These are phyloP conservation scores for Pyrgus malvae DNA, from an alignment of 2,888 invertebrate genomes.

Conservation along the genomic window DNA sequence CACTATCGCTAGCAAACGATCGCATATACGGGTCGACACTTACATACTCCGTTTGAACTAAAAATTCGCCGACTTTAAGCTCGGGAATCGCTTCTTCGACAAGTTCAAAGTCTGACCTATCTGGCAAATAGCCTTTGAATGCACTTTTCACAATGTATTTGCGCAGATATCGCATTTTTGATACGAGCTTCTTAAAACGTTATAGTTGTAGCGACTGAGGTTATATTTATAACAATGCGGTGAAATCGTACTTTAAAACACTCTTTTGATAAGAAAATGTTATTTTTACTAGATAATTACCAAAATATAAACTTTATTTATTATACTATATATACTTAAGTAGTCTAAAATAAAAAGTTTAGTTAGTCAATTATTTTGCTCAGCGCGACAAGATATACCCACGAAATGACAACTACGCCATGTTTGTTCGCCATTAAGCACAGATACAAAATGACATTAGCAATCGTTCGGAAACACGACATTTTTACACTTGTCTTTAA, in stretches of 20 bases:
- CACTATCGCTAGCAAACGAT: slow-evolving; percentile 11
- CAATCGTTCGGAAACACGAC: not conserved
- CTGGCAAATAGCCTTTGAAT: slow-evolving; percentile 24
- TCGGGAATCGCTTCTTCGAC: slow-evolving; percentile 22
- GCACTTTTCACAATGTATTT: slow-evolving; percentile 19
- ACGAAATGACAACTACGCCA: not conserved
- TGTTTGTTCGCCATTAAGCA: too few relatives aligned
- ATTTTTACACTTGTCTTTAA: not conserved
- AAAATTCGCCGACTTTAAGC: slow-evolving; percentile 16
- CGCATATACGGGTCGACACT: slow-evolving; percentile 20
- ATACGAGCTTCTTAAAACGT: not conserved
- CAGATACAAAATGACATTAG: not conserved
- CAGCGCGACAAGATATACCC: too few relatives aligned
- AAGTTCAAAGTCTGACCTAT: slow-evolving; percentile 15
- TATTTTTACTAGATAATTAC: too few relatives aligned
- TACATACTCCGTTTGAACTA: slow-evolving; percentile 20
- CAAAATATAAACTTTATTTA: too few relatives aligned
- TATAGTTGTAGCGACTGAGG: not conserved
- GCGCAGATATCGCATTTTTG: slow-evolving; percentile 16
- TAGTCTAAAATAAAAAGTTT: too few relatives aligned
- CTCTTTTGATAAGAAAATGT: too few relatives aligned
- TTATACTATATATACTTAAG: too few relatives aligned
- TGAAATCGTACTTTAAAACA: too few relatives aligned
- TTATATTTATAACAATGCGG: not conserved
- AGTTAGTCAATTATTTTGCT: too few relatives aligned